Conservation (phyloP, 2,797 vertebrate species). For the Craterocephalus amniculus region DNA sequence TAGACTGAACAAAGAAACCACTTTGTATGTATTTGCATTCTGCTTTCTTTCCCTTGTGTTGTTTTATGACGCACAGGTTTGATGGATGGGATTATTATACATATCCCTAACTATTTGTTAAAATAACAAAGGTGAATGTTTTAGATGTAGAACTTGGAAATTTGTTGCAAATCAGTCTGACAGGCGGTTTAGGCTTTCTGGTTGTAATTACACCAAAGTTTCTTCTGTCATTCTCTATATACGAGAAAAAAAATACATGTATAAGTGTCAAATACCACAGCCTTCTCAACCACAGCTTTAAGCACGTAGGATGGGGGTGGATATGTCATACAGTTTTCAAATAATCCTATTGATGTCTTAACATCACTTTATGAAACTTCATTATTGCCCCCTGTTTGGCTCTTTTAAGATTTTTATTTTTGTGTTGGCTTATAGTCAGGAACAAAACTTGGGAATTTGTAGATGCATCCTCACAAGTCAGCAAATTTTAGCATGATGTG, state of each 20-base stretch:
- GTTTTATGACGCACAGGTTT: slow-evolving; percentile 18
- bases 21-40: slow-evolving; percentile 44
- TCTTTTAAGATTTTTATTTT: too few species aligned
- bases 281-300: background rate
- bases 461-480: too few species aligned
- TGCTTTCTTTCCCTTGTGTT: slow-evolving; percentile 26
- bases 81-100: slow-evolving; percentile 16
- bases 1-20: slow-evolving; percentile 21
- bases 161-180: background rate
- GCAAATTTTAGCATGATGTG: too few species aligned
- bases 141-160: background rate
- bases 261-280: background rate
- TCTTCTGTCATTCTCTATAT: background rate
- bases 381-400: too few species aligned
- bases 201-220: background rate
- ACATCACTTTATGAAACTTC: too few species aligned
- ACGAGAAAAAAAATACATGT: background rate
- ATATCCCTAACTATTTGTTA: background rate
- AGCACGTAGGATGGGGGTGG: too few species aligned
- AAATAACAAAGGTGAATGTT: too few species aligned
- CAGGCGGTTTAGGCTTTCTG: background rate
- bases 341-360: too few species aligned
- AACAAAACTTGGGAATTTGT: too few species aligned
- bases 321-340: too few species aligned
- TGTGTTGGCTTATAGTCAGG: too few species aligned